phyloP scores from a whole-genome alignment of 1,140 invertebrate species.

The Lamellibrachia luymesi region DNA sequence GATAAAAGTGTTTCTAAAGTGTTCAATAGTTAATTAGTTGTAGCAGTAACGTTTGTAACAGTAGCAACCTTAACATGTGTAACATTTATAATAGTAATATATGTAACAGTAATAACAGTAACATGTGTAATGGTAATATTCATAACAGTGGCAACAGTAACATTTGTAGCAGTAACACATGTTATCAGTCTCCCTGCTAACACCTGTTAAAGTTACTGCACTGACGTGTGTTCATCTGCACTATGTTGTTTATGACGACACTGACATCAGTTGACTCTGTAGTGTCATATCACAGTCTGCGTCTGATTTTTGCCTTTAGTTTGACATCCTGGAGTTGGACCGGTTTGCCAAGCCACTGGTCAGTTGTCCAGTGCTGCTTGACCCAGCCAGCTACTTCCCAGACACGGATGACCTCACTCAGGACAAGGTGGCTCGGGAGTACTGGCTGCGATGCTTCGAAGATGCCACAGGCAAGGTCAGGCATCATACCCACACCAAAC shows the following conservation, averaged over 20 bases:
- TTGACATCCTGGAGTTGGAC: constrained; percentile 71
- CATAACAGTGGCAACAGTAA: background rate
- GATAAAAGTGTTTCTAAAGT: background rate
- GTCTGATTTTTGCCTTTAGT: constrained; percentile 35
- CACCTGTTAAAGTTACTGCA: no score
- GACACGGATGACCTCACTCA: constrained; percentile 85
- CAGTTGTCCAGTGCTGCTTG: constrained; percentile 65
- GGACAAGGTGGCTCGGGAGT: constrained; percentile 82
- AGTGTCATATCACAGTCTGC: background rate
- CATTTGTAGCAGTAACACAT: background rate
- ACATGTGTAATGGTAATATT: background rate
- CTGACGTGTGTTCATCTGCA: background rate
- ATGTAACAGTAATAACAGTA: background rate
- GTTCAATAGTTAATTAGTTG: background rate
- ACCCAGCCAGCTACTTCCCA: constrained; percentile 72
- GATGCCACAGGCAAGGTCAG: constrained; percentile 64
- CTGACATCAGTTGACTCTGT: constrained; percentile 4
- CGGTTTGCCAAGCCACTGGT: constrained; percentile 64
- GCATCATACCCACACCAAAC: no score
- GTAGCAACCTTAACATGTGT: background rate
- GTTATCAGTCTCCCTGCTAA: background rate
- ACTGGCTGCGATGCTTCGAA: constrained; percentile 91
- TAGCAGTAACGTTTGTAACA: background rate
- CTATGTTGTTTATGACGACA: background rate
- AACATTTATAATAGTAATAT: background rate